Conservation (phyloP, 1,140 invertebrate genomes). For the Drosophila sp. region DNA sequence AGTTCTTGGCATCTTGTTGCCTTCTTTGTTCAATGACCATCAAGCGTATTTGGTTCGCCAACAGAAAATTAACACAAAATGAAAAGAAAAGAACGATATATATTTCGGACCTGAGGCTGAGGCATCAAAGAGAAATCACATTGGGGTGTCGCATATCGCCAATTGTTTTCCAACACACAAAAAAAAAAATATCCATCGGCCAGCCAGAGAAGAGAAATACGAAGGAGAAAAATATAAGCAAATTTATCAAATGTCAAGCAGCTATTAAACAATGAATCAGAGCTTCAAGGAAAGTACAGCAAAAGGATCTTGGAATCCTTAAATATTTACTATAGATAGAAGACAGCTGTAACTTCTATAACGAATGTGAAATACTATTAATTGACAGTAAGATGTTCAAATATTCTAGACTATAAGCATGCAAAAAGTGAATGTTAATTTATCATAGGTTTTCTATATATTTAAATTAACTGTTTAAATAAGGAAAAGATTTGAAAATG, state of each 20-base stretch:
- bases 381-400: background rate
- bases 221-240: background rate
- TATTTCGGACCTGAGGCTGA: conserved; percentile 33
- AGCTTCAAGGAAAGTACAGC: background rate
- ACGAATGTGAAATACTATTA: background rate
- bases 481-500: too few relatives aligned
- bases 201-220: background rate
- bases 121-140: conserved; percentile 49
- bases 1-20: conserved; percentile 30
- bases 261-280: background rate
- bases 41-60: conserved; percentile 55
- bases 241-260: conserved; percentile 17
- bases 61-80: conserved; percentile 31
- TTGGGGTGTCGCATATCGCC: conserved; percentile 39
- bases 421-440: too few relatives aligned
- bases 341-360: too few relatives aligned
- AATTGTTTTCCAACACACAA: background rate
- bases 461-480: too few relatives aligned
- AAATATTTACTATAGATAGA: background rate
- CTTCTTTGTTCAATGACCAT: conserved; percentile 33
- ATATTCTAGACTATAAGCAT: too few relatives aligned
- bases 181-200: background rate
- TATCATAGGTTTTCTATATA: too few relatives aligned
- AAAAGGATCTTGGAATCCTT: background rate
- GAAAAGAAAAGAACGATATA: conserved; percentile 36